Evolutionary conservation across 2,797 vertebrate genomes (phyloP).

Genomic region (Dendrocincla tyrannina): DNA sequence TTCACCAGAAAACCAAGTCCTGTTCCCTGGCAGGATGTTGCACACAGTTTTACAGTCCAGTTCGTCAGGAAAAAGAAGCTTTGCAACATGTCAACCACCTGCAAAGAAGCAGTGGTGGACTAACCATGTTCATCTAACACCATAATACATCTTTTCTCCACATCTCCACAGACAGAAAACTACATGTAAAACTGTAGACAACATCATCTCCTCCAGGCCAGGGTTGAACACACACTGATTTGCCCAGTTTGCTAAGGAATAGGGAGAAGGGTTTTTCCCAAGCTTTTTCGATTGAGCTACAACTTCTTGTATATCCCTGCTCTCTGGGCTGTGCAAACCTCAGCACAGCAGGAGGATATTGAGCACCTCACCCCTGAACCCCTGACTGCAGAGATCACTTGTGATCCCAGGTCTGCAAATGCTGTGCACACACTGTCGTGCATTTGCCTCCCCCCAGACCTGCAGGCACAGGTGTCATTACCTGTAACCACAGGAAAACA

Average conservation of each 20-base stretch:
- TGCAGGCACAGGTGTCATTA: neutral
- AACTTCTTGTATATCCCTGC: rapidly evolving
- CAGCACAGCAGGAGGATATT: neutral
- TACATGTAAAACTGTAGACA: neutral
- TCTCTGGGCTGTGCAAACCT: neutral
- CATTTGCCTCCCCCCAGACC: neutral
- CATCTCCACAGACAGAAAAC: neutral
- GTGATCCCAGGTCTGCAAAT: neutral
- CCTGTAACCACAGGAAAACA: neutral
- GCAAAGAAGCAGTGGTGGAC: neutral
- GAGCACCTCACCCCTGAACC: neutral
- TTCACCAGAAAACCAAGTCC: neutral
- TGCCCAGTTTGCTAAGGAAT: rapidly evolving
- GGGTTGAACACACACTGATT: neutral
- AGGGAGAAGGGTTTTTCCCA: neutral
- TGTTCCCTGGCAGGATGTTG: neutral
- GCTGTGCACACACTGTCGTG: neutral
- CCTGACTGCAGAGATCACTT: neutral
- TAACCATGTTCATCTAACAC: neutral
- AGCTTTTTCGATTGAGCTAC: neutral
- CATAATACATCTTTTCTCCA: neutral
- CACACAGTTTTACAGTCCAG: neutral
- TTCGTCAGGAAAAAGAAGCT: neutral
- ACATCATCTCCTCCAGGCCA: neutral
- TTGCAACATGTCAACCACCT: rapidly evolving